phyloP scores from a whole-genome alignment of 1,140 invertebrate species.

The Acyrthosiphon pisum region DNA sequence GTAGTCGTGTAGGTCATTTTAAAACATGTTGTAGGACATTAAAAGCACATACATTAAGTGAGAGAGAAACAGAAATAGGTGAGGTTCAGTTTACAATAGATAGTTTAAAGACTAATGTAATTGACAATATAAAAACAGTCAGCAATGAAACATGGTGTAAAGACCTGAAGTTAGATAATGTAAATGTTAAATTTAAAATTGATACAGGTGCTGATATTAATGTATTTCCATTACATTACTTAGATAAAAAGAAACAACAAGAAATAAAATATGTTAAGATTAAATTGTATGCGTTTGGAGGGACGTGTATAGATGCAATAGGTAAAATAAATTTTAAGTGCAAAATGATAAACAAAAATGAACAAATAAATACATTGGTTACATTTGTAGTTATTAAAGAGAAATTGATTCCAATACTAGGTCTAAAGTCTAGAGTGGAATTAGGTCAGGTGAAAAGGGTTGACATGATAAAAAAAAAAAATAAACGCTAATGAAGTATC shows the following conservation, averaged over 20 bases:
- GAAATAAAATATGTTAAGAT: background rate
- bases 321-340: background rate
- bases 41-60: background rate
- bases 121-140: background rate
- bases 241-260: background rate
- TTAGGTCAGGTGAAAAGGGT: background rate
- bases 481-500: background rate
- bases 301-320: background rate
- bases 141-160: background rate
- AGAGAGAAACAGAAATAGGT: background rate
- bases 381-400: conserved; percentile 2
- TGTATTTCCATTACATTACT: background rate
- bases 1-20: background rate
- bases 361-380: background rate
- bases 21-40: background rate
- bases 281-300: background rate
- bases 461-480: background rate
- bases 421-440: background rate
- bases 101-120: background rate
- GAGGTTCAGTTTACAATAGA: background rate
- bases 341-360: background rate
- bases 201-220: background rate
- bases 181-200: no score
- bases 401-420: background rate
- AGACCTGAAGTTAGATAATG: background rate